Conservation (phyloP, 2,888 invertebrate genomes). For the Dexiosoma caninum region DNA sequence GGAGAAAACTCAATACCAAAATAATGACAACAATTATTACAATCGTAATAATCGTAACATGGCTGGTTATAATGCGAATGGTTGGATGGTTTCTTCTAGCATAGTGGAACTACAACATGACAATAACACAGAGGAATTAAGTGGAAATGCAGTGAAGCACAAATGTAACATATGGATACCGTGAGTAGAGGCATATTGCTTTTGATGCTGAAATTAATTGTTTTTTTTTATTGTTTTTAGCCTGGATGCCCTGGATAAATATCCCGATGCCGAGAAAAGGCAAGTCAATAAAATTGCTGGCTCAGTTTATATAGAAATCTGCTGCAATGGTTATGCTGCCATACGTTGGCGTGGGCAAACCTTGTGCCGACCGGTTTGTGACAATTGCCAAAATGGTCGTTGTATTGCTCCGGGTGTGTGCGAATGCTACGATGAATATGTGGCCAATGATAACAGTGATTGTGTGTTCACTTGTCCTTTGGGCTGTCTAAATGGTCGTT, state of each 20-base stretch:
- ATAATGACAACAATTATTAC: neutral
- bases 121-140: neutral
- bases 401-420: constrained; percentile 72
- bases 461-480: constrained; percentile 76
- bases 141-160: constrained; percentile 40
- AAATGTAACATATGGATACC: constrained; percentile 74
- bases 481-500: constrained; percentile 81
- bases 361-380: constrained; percentile 69
- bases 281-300: constrained; percentile 78
- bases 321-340: constrained; percentile 83
- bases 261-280: constrained; percentile 65
- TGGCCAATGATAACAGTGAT: constrained; percentile 73
- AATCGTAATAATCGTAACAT: constrained; percentile 25
- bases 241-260: constrained; percentile 69
- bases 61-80: neutral
- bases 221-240: constrained; percentile 16
- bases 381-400: constrained; percentile 73
- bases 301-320: constrained; percentile 82
- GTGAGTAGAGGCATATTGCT: constrained; percentile 68
- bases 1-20: constrained; percentile 25
- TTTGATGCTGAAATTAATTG: no score
- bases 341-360: constrained; percentile 66
- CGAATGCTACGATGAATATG: constrained; percentile 73
- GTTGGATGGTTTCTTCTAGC: constrained; percentile 18
- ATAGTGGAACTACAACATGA: constrained; percentile 24